A percentile compares a stretch with the other conserved stretches of the same genome.
Evolutionary conservation across 2,113 vertebrate genomes (phyloP).

Genomic region (Jacana jacana): DNA sequence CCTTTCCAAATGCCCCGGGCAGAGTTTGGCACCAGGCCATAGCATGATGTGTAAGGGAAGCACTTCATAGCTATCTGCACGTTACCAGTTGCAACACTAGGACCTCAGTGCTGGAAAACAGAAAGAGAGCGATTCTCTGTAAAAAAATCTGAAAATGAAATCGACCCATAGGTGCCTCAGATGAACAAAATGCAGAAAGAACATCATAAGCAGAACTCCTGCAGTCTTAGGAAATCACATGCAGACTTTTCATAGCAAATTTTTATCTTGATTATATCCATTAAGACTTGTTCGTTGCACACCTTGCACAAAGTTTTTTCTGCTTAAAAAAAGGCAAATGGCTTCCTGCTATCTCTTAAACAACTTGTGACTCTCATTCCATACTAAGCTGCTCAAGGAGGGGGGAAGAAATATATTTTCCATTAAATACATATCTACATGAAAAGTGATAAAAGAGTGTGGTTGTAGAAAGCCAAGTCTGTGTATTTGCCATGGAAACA

Average conservation of each 20-base stretch:
- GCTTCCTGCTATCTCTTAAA: neutral
- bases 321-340: neutral
- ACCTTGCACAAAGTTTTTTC: neutral
- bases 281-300: neutral
- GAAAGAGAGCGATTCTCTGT: neutral
- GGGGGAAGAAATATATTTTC: neutral
- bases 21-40: neutral
- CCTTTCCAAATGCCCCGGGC: neutral
- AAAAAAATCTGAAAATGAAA: neutral
- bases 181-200: neutral
- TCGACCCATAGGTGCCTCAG: neutral
- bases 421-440: neutral
- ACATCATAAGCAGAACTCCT: neutral
- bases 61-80: neutral
- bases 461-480: neutral
- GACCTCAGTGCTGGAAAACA: neutral
- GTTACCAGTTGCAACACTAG: neutral
- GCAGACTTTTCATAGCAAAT: neutral
- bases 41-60: neutral
- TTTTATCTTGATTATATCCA: neutral
- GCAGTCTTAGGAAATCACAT: neutral
- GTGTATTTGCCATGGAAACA: constrained; percentile 56
- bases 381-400: neutral
- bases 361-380: neutral
- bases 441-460: neutral